Evolutionary conservation across 2,797 vertebrate species (phyloP).

Genomic region (Mionectes olivaceus): DNA sequence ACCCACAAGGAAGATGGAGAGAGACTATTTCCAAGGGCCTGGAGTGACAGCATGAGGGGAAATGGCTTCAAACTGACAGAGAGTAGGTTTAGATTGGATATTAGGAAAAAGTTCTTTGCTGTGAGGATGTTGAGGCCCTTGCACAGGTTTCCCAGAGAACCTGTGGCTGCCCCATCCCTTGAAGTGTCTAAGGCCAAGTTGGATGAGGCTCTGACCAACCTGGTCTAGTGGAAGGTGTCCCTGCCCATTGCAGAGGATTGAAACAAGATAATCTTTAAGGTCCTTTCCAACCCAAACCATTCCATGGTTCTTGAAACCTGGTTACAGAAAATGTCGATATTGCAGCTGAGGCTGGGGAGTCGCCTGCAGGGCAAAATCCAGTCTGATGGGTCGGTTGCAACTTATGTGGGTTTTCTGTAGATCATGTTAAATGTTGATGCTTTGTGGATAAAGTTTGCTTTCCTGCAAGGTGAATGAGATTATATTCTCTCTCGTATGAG

Average conservation of each 20-base stretch:
- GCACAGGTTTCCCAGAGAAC: accelerated
- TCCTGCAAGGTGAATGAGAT: neutral
- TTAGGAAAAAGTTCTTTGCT: accelerated
- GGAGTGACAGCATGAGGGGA: neutral
- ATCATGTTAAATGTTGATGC: neutral
- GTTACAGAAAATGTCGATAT: neutral
- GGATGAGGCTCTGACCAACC: neutral
- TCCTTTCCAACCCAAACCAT: neutral
- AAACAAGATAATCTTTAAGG: neutral
- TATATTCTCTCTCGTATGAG: neutral
- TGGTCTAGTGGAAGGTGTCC: neutral
- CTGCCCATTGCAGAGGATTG: neutral
- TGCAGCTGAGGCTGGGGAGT: neutral
- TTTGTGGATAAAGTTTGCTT: neutral
- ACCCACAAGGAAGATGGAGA: neutral
- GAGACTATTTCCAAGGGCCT: neutral
- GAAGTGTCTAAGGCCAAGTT: accelerated
- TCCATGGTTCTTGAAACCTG: neutral
- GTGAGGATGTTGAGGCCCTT: neutral
- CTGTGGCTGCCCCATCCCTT: neutral
- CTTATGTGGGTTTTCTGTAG: neutral
- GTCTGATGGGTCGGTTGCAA: neutral
- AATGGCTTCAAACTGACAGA: neutral
- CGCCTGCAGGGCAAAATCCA: neutral
- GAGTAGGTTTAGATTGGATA: accelerated